Conservation (phyloP, 2,113 vertebrate species). For the Larimichthys crocea region DNA sequence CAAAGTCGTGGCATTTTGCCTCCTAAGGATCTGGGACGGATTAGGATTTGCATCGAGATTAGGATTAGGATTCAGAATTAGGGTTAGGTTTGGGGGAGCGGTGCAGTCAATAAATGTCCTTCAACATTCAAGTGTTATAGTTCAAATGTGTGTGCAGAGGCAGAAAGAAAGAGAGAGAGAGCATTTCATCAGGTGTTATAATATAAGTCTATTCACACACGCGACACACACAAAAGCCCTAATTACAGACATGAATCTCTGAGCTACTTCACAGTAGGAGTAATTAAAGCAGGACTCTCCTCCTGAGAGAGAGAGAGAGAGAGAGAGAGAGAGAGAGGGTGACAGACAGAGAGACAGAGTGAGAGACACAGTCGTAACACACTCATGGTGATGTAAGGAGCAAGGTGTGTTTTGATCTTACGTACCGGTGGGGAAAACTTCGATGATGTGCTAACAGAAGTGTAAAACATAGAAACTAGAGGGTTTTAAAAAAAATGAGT, state of each 20-base stretch:
- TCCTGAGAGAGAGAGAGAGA: conserved; percentile 56
- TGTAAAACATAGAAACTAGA: background rate
- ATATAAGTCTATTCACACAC: conserved; percentile 1
- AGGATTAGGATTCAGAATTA: conserved; percentile 7
- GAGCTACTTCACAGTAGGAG: conserved; percentile 68
- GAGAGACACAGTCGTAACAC: conserved; percentile 51
- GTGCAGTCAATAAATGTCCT: background rate
- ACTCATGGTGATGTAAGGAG: conserved; percentile 13
- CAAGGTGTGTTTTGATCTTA: conserved; percentile 28
- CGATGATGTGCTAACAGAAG: background rate
- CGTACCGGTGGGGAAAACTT: background rate
- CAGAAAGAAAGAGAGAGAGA: background rate
- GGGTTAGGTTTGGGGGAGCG: background rate
- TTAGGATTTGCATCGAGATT: conserved; percentile 29
- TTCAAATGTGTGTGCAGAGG: conserved; percentile 1
- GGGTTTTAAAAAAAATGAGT: background rate
- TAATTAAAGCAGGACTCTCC: conserved; percentile 78
- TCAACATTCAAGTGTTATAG: background rate
- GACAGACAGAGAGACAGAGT: conserved; percentile 43
- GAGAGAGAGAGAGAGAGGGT: conserved; percentile 30
- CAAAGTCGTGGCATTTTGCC: background rate
- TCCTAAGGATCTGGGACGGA: background rate
- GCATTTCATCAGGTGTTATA: conserved; percentile 1
- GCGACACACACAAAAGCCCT: conserved; percentile 43
- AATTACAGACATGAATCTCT: conserved; percentile 76